Percentiles rank a stretch among this genome's conserved stretches.
phyloP scores from a whole-genome alignment of 2,113 vertebrate species.

The Litocranius walleri region DNA sequence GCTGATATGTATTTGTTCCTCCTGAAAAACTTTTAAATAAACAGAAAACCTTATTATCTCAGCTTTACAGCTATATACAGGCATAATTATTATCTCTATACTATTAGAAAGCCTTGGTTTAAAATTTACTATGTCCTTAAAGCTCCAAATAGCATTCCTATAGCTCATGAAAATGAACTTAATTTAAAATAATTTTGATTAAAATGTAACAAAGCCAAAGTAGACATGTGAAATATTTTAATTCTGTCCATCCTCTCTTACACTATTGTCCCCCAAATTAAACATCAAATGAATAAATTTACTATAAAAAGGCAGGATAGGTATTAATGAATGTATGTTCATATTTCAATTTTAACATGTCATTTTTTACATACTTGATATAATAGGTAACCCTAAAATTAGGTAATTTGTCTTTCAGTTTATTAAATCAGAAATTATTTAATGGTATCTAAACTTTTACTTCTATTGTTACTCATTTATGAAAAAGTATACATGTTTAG shows the following conservation, averaged over 20 bases:
- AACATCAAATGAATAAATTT: background rate
- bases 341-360: background rate
- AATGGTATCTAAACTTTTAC: background rate
- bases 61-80: background rate
- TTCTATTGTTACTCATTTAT: background rate
- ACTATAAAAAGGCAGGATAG: background rate
- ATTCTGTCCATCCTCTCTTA: background rate
- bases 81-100: background rate
- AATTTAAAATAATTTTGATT: background rate
- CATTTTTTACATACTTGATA: background rate
- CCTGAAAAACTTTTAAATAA: conserved; percentile 7
- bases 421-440: background rate
- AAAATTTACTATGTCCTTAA: background rate
- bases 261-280: background rate
- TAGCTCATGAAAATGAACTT: background rate
- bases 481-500: background rate
- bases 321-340: background rate
- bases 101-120: background rate
- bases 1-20: background rate
- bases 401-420: background rate
- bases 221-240: background rate
- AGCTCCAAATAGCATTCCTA: background rate
- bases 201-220: background rate
- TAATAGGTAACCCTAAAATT: background rate
- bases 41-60: background rate